Evolutionary conservation across 2,888 invertebrate species (phyloP).

Genomic region (Bimastos eiseni): DNA sequence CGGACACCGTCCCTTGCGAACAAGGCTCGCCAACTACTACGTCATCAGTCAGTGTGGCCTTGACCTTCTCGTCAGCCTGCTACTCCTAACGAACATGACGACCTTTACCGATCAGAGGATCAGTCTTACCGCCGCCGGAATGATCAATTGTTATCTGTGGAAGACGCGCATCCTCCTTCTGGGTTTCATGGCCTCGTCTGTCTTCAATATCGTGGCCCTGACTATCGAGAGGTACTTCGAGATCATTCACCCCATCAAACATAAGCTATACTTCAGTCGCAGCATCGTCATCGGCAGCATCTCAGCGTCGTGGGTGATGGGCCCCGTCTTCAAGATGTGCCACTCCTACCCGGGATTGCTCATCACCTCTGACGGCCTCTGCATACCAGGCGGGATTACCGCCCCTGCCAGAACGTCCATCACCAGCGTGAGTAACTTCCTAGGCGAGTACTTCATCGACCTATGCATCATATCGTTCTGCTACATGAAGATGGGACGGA

Average conservation of each 20-base stretch:
- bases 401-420: background rate
- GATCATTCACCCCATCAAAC: conserved; percentile 22
- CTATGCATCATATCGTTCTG: background rate
- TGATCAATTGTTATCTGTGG: background rate
- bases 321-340: background rate
- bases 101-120: background rate
- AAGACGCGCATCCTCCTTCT: background rate
- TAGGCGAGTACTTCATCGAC: background rate
- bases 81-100: background rate
- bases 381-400: background rate
- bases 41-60: conserved; percentile 14
- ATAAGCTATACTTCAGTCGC: conserved; percentile 14
- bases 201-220: conserved; percentile 13
- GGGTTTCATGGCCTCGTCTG: background rate
- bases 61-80: conserved; percentile 16
- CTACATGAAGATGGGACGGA: background rate
- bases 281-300: background rate
- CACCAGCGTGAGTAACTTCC: background rate
- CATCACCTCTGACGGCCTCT: background rate
- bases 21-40: conserved; percentile 23
- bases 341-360: background rate
- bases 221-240: conserved; percentile 9
- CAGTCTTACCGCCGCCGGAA: background rate
- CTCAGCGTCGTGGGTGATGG: background rate
- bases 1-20: background rate